phyloP scores from a whole-genome alignment of 2,797 vertebrate genomes.

The Phoxinus dragarum region DNA sequence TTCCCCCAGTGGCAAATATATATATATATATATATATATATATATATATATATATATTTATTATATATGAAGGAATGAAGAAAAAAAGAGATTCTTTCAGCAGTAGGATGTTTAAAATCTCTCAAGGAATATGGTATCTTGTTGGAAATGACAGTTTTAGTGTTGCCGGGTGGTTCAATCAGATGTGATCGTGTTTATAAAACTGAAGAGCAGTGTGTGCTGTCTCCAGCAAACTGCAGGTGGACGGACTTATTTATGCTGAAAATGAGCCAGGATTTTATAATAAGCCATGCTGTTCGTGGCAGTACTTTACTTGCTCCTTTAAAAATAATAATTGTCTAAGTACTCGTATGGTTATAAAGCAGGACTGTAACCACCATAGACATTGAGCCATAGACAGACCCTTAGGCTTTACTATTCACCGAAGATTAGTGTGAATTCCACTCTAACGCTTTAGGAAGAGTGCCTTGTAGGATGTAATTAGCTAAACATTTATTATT shows the following conservation, averaged over 20 bases:
- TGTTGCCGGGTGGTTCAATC: slow-evolving; percentile 42
- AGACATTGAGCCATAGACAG: not conserved
- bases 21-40: not conserved
- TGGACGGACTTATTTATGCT: slow-evolving; percentile 55
- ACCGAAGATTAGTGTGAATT: too few species aligned
- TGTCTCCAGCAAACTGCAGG: slow-evolving; percentile 52
- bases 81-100: slow-evolving; percentile 26
- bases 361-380: not conserved
- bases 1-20: slow-evolving; percentile 22
- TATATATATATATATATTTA: not conserved
- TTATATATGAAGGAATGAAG: slow-evolving; percentile 13
- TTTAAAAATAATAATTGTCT: slow-evolving; percentile 9
- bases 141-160: slow-evolving; percentile 24
- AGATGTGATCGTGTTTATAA: slow-evolving; percentile 45
- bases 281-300: slow-evolving; percentile 45
- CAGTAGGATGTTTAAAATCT: slow-evolving; percentile 45
- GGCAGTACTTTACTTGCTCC: not conserved
- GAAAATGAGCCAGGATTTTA: slow-evolving; percentile 55
- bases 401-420: too few species aligned
- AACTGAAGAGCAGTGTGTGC: slow-evolving; percentile 25
- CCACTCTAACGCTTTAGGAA: too few species aligned
- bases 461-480: too few species aligned
- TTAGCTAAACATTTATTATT: too few species aligned
- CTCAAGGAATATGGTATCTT: slow-evolving; percentile 18
- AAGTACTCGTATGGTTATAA: slow-evolving; percentile 2